Base-by-base conservation (phyloP, 2,797 vertebrate species). In the Ctenopoma multispine region DNA sequence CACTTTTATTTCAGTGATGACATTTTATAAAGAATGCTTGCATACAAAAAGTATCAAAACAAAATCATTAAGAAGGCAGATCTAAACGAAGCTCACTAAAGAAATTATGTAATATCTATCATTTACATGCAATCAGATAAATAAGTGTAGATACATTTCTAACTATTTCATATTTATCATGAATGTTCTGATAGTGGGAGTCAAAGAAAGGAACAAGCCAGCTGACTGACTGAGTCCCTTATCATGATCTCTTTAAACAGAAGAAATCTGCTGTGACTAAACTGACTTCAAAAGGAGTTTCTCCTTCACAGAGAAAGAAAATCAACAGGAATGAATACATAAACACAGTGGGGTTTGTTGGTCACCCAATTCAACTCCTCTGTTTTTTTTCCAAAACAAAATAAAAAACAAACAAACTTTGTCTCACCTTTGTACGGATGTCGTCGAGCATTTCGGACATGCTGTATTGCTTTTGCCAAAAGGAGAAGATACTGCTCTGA, bases 391-490 rank as follows among this genome's bases (percentile, higher is more conserved):
- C 65, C 66, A 73, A 76, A 78, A 75, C 48, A 76, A 59, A 29
- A 38, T 4, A 49, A 12, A 17, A 38, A 48, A 23, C 9, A 18
- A 29, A 4, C 12, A 44, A 36, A 58, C 15, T 54, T 17, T 23
- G 47, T 87, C 93, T 92, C 83, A 95, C 94, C 90, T 90, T 89
- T 14, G 81, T 53, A 12, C 93, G 24, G 49, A 93, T 89, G 69
- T 92, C 81, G 83, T 93, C 92, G 54, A 92, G 87, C 79, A 93
- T 93, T 81, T 94, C 90, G 77, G 93, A 94, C 94, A 95, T 95
- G 80, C 81, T 95, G 90, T 90, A 86, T 73, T 80, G 72, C 71
- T 85, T 81, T 71, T 46, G 40, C 75, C 59, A 49, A 69, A 72
- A 66, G 58, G 44, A 70, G 43, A 72, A 79, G 55, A 54, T 53